phyloP scores from a whole-genome alignment of 2,113 vertebrate genomes.

The Rousettus leschenaultii region DNA sequence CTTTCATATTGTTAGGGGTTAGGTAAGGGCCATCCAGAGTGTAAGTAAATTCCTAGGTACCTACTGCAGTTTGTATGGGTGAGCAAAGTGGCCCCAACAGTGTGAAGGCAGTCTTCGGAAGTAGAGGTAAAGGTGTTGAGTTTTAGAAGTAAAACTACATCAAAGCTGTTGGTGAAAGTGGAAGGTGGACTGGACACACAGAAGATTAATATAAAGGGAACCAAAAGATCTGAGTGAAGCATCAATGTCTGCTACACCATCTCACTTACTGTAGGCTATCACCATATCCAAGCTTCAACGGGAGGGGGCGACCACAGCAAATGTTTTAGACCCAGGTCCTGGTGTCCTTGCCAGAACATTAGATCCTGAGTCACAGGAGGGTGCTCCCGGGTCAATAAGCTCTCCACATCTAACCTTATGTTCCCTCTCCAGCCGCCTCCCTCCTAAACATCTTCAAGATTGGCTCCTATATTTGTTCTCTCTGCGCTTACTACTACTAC shows the following conservation, averaged over 20 bases:
- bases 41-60: not conserved
- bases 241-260: not conserved
- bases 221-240: not conserved
- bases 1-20: not conserved
- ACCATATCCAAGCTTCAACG: not conserved
- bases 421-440: not conserved
- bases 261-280: not conserved
- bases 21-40: not conserved
- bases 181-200: not conserved
- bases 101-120: not conserved
- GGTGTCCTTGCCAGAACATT: not conserved
- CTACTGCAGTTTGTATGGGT: not conserved
- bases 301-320: rapidly evolving
- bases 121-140: not conserved
- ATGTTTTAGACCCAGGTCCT: not conserved
- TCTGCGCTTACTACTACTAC: not conserved
- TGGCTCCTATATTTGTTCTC: not conserved
- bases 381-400: not conserved
- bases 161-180: not conserved
- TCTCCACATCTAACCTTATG: not conserved
- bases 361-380: not conserved
- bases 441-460: not conserved
- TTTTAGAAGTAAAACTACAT: not conserved
- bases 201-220: not conserved
- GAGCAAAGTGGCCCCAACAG: not conserved